Conservation (phyloP, 2,888 invertebrate genomes). For the Cephonodes hylas region DNA sequence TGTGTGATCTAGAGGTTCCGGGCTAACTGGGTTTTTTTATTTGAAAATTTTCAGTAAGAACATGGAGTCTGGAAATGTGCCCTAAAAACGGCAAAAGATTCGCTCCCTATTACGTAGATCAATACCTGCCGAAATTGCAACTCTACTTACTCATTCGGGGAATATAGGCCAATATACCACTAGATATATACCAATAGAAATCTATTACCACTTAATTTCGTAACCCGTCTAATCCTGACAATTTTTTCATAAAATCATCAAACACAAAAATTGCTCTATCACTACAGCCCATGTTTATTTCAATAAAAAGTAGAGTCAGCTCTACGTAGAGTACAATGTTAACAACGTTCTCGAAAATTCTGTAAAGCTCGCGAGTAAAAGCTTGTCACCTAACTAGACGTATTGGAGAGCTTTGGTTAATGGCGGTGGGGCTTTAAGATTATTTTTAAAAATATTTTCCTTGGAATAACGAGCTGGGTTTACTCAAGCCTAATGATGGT, state of each 20-base stretch:
- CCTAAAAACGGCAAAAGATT: too few relatives aligned
- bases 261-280: not conserved
- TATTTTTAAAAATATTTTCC: not conserved
- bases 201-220: too few relatives aligned
- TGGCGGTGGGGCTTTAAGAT: not conserved
- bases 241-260: not conserved
- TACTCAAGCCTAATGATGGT: not conserved
- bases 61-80: too few relatives aligned
- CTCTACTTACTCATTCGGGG: too few relatives aligned
- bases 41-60: too few relatives aligned
- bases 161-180: too few relatives aligned
- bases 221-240: too few relatives aligned
- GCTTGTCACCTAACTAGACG: conserved; percentile 7
- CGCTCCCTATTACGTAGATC: too few relatives aligned
- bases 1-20: too few relatives aligned
- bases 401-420: conserved; percentile 6
- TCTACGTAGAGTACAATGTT: not conserved
- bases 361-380: not conserved
- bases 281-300: not conserved
- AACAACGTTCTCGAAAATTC: not conserved
- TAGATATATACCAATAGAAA: too few relatives aligned
- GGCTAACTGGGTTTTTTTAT: too few relatives aligned
- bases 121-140: too few relatives aligned
- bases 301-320: not conserved
- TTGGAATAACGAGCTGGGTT: not conserved